Percentiles rank a stretch among this genome's conserved stretches.
These are phyloP conservation scores for Dermatemys mawii DNA, from an alignment of 2,113 vertebrate species.

Conservation along the genomic window DNA sequence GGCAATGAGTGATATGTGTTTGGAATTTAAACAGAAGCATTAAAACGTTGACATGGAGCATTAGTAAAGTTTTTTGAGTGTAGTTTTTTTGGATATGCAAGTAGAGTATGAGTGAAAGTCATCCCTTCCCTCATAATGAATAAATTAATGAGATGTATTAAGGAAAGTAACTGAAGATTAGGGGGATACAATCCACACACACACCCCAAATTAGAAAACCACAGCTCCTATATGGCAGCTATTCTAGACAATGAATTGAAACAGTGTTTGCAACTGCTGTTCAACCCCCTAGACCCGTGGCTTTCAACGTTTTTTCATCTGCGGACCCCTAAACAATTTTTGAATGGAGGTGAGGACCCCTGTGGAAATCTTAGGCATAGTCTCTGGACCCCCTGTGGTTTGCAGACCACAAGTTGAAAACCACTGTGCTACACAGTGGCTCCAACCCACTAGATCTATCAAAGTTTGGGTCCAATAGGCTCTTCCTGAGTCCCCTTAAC, in stretches of 20 bases:
- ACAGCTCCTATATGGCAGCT: not conserved
- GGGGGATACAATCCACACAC: not conserved
- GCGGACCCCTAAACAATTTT: not conserved
- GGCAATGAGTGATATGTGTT: not conserved
- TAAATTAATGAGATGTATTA: not conserved
- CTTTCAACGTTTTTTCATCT: not conserved
- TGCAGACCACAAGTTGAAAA: not conserved
- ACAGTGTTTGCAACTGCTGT: not conserved
- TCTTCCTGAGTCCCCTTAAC: not conserved
- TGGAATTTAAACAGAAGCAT: not conserved
- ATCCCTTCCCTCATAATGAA: not conserved
- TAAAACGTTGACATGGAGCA: not conserved
- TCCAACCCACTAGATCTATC: fast-evolving
- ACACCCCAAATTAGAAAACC: not conserved
- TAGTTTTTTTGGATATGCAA: not conserved
- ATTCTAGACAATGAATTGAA: not conserved
- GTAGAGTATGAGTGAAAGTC: not conserved
- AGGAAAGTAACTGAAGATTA: not conserved
- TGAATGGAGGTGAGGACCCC: too few relatives aligned
- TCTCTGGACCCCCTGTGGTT: not conserved
- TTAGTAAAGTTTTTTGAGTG: not conserved
- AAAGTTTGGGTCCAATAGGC: not conserved
- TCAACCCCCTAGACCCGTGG: not conserved
- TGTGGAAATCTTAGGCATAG: too few relatives aligned
- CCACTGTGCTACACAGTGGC: fast-evolving